Base-by-base conservation (phyloP, 1,140 invertebrate species). In the Spodoptera frugiperda region DNA sequence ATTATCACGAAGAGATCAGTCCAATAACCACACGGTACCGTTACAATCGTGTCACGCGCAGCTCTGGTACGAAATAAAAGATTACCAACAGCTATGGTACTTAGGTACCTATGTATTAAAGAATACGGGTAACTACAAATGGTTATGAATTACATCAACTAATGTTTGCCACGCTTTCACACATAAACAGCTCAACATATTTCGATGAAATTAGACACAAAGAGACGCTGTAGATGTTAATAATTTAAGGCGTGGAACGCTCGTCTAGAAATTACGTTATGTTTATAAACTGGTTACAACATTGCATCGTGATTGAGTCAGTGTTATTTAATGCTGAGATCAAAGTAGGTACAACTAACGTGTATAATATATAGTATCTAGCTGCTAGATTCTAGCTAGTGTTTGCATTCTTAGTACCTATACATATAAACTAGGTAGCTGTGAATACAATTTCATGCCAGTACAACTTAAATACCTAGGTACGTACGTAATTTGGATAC, bases 1-100 rank as follows among this genome's bases (percentile, higher is more conserved):
- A 74, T 72, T 74, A 78, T 76, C 78, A 67, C 67, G 8, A 33
- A 12, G 67, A 71, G 71, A 79, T 79, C 72, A 63, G 33, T 65
- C 48, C 59, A 78, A 71, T 70, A 72, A 55, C 59, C 46, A 74
- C 48, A 19, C 11, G 14, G 44, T 63, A 65, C 73, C 73, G 78
- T 79, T 79, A 79, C 5, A 59, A 30, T 61, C 19, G 25, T 49
- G 61, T 70, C 53, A 65, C 39, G 33, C 53, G 10, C 11, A 39
- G 17, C 33, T 12, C 71, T 15, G 21, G 44, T 30, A 73, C 55
- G 11, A 46, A 44, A 6, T n/a, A 46, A 14, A 65, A 15, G 17
- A 12, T 68, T 14, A 49, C 14, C 14, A 14, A 48, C 25, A 17
- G 19, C n/a, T 30, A 15, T 3, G n/a, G n/a, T n/a, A n/a, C n/a